These are phyloP conservation scores for Xestia rhomboidea DNA, from an alignment of 2,888 invertebrate species.

Conservation along the genomic window DNA sequence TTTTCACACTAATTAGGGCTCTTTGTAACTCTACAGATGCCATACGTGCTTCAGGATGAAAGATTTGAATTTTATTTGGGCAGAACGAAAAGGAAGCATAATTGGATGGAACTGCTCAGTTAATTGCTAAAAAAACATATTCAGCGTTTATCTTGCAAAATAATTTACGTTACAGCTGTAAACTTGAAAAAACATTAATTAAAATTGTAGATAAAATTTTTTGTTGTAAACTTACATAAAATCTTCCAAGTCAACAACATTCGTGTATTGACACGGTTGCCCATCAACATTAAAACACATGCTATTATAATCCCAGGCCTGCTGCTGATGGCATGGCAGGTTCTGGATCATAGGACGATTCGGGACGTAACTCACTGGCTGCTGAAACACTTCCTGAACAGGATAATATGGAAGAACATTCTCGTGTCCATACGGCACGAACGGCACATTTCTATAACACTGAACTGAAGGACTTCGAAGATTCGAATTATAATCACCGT, in stretches of 20 bases:
- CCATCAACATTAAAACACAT: conserved; percentile 92
- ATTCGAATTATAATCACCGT: conserved; percentile 73
- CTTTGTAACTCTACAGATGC: conserved; percentile 30
- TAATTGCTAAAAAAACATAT: background rate
- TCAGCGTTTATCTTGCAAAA: background rate
- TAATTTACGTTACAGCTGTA: conserved; percentile 12
- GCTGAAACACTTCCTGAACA: conserved; percentile 70
- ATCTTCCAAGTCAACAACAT: conserved; percentile 93
- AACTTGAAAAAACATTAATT: conserved; percentile 6
- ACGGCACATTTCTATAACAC: conserved; percentile 76
- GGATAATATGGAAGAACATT: conserved; percentile 73
- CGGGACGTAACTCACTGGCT: conserved; percentile 70
- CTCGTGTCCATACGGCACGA: conserved; percentile 68
- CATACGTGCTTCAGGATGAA: background rate
- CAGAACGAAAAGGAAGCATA: conserved; percentile 1
- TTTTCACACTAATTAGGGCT: conserved; percentile 43
- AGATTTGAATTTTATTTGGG: background rate
- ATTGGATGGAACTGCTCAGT: background rate
- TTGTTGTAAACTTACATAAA: conserved; percentile 92
- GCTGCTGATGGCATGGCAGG: conserved; percentile 87
- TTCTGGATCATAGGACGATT: conserved; percentile 72
- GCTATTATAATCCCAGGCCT: conserved; percentile 92
- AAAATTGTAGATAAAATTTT: background rate
- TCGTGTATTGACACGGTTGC: conserved; percentile 92
- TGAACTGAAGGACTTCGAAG: conserved; percentile 75